Conservation (phyloP, 2,797 vertebrate genomes). For the Melanotaenia trifasciata region DNA sequence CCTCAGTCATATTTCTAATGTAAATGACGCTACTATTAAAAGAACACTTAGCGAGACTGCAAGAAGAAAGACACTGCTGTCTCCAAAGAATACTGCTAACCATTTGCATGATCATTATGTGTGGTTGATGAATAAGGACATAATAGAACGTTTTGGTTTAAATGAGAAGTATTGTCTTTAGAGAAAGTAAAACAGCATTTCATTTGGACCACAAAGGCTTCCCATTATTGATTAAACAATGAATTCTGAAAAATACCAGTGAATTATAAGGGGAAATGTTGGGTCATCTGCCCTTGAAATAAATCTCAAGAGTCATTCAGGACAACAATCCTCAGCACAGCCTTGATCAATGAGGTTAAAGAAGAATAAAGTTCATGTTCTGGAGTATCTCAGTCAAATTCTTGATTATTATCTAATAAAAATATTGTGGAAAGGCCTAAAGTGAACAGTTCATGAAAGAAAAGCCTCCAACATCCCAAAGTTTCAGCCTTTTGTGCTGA, state of each 20-base stretch:
- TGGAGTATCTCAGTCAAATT: neutral
- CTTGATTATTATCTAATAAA: neutral
- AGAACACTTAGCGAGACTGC: neutral
- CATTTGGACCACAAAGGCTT: neutral
- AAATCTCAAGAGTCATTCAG: neutral
- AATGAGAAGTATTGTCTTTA: neutral
- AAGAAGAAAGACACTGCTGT: neutral
- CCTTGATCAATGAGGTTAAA: neutral
- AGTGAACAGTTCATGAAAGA: neutral
- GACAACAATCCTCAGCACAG: neutral
- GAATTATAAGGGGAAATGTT: neutral
- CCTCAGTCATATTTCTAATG: neutral
- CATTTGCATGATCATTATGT: neutral
- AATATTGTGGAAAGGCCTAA: neutral
- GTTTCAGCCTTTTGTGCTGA: neutral
- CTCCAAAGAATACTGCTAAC: neutral
- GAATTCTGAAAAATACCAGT: neutral
- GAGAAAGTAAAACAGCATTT: neutral
- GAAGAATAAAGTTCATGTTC: neutral
- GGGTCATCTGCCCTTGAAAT: neutral
- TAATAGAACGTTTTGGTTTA: neutral
- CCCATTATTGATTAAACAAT: neutral
- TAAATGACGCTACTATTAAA: neutral
- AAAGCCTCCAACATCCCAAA: neutral
- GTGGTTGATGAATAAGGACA: neutral